A percentile compares a stretch with the other conserved stretches of the same genome.
Conservation (phyloP, 2,888 invertebrate species). For the Hydroisotoma schaefferi region DNA sequence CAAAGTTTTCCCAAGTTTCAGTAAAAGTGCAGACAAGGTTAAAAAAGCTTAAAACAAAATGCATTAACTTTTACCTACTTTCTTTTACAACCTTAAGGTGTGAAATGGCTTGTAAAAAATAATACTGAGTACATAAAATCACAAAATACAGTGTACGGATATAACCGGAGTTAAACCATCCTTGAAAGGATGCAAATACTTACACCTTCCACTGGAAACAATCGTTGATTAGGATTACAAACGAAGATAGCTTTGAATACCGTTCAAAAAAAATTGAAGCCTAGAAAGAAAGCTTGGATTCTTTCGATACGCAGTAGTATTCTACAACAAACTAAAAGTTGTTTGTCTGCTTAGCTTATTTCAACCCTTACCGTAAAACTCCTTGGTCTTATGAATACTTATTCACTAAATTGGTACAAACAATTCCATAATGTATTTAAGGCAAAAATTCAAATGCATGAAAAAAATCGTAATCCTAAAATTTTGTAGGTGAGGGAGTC, state of each 20-base stretch:
- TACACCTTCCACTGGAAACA: constrained; percentile 5
- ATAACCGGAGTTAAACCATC: neutral
- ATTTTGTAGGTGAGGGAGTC: neutral
- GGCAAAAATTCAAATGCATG: too few species aligned
- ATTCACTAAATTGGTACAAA: too few species aligned
- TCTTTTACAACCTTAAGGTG: too few species aligned
- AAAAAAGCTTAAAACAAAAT: neutral
- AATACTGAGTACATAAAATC: neutral
- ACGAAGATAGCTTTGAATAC: neutral
- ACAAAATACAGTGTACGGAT: neutral
- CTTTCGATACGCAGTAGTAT: neutral
- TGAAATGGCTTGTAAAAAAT: neutral
- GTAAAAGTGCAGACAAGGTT: neutral
- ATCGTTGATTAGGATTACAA: neutral
- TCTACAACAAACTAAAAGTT: neutral
- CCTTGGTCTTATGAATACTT: too few species aligned
- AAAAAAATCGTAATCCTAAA: too few species aligned
- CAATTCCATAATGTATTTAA: too few species aligned
- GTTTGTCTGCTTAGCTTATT: neutral
- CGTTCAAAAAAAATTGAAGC: neutral
- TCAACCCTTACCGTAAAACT: too few species aligned
- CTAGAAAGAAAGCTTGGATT: neutral
- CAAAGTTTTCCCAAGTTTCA: constrained; percentile 14
- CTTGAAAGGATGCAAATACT: constrained; percentile 1
- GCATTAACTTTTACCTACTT: neutral